Conservation (phyloP, 2,113 vertebrate genomes). For the Anseranas semipalmata region DNA sequence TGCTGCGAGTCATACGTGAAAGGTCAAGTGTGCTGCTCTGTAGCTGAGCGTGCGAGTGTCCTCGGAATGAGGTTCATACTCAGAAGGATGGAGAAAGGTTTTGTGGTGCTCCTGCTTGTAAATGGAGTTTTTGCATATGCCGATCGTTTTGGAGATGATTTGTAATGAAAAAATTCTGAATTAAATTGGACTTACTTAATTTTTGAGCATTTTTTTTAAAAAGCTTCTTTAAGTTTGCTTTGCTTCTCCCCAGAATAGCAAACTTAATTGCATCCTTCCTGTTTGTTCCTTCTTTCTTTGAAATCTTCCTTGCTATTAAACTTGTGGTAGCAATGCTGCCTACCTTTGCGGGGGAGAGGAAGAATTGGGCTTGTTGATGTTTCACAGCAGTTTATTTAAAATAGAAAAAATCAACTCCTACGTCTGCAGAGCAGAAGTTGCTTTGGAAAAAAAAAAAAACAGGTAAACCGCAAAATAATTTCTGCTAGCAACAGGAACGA, state of each 20-base stretch:
- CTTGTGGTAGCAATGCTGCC: background rate
- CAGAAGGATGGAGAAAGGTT: no score
- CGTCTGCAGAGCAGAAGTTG: background rate
- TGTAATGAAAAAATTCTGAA: background rate
- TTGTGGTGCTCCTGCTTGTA: background rate
- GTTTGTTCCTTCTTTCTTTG: background rate
- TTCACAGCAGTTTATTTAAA: background rate
- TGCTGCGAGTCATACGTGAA: background rate
- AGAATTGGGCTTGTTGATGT: background rate
- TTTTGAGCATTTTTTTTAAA: background rate
- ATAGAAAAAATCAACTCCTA: background rate
- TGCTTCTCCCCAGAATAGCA: background rate
- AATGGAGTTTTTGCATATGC: background rate
- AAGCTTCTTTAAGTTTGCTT: background rate
- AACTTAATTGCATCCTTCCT: background rate
- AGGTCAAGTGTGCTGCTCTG: background rate
- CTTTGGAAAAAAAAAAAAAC: background rate
- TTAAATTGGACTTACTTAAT: background rate
- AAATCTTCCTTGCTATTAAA: background rate
- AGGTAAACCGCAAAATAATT: background rate
- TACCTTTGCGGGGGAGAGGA: background rate
- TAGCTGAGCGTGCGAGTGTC: background rate
- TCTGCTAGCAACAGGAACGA: background rate
- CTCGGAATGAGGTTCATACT: background rate
- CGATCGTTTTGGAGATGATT: background rate